Percentiles rank a stretch among this genome's conserved stretches.
These are phyloP conservation scores for Osmerus eperlanus DNA, from an alignment of 2,113 vertebrate species.

Conservation along the genomic window DNA sequence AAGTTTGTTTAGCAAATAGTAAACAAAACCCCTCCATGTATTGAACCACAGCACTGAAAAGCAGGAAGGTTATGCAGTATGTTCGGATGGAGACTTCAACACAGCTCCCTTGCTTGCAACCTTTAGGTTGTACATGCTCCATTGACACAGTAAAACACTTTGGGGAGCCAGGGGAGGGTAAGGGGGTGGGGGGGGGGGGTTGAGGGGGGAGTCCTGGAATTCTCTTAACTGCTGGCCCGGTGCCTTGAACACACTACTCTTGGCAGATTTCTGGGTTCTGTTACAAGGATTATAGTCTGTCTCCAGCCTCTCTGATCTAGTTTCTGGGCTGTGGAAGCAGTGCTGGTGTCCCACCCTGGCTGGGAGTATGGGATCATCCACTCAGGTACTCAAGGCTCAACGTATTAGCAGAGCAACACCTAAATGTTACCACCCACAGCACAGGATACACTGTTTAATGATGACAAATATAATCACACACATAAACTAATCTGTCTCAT, in stretches of 20 bases:
- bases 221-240: conserved; percentile 18
- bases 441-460: too few relatives aligned
- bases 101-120: background rate
- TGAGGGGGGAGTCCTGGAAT: conserved; percentile 23
- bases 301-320: conserved; percentile 3
- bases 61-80: background rate
- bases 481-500: too few relatives aligned
- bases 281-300: conserved; percentile 28
- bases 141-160: conserved; percentile 45
- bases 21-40: too few relatives aligned
- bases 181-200: conserved; percentile 53
- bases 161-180: conserved; percentile 55
- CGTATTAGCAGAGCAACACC: too few relatives aligned
- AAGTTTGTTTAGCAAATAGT: too few relatives aligned
- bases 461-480: too few relatives aligned
- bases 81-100: background rate
- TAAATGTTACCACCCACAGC: too few relatives aligned
- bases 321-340: background rate
- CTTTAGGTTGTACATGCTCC: conserved; percentile 20
- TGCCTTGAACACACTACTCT: conserved; percentile 22
- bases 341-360: background rate
- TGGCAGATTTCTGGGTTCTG: conserved; percentile 16
- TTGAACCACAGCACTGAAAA: background rate
- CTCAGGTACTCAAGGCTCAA: too few relatives aligned
- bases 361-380: too few relatives aligned